Evolutionary conservation across 1,140 invertebrate species (phyloP), one percentile per base, ranked within the genome.

Genomic region (Bombus terrestris): DNA sequence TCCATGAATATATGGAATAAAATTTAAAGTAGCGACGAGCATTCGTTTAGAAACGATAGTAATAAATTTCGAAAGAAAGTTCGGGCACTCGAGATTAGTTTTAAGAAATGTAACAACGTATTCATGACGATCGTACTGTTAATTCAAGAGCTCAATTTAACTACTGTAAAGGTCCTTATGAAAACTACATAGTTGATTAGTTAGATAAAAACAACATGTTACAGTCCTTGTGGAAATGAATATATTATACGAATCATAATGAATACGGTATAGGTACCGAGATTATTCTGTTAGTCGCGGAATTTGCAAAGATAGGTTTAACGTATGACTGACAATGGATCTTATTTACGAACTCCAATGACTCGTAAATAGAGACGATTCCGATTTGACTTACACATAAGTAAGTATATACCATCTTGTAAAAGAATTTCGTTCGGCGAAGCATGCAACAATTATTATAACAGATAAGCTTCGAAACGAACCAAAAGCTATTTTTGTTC

Each of bases 141-240:
- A 82, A 90, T 89, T 91, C 73, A 68, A 64, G 73, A 92, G 85
- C 83, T 90, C 89, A 87, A 83, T 78, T 87, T 83, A 90, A 86
- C 83, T 89, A 88, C 87, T 79, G 68, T 92, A 91, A 88, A 87
- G 62, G 80, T 90, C 88, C 86, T 92, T 89, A 88, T 78, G 73
- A 72, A 85, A 91, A 72, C 78, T 76, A 89, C 69, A 64, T 75
- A 91, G 85, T 64, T 69, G 86, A 72, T 68, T 86, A 83, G 89
- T 88, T 79, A 87, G 83, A 85, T 83, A 74, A 90, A 74, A 81
- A 62, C 75, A 75, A 89, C 75, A 81, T 66, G 85, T 66, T 76
- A 79, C 32, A 66, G 78, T 86, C 59, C 43, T 10, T 59, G 72
- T 68, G 74, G n/a, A 79, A 75, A 76, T 72, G 74, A 66, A 77